Conservation (phyloP, 2,888 invertebrate genomes). For the Drosophila koepferae region DNA sequence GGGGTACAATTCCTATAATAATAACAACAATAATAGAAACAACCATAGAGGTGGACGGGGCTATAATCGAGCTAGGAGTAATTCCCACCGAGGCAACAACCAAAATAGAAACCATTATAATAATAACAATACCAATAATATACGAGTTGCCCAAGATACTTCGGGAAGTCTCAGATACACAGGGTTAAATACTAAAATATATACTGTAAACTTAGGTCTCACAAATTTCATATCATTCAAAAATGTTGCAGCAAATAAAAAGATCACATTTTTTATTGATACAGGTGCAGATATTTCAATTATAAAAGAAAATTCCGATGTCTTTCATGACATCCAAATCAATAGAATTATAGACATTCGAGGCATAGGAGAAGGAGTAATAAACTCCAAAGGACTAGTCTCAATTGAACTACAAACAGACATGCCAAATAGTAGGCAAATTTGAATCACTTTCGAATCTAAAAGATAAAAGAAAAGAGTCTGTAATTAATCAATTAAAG, state of each 20-base stretch:
- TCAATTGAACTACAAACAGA: no score
- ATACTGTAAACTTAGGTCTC: slow-evolving; percentile 1
- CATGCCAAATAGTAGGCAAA: no score
- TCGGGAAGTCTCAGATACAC: not conserved
- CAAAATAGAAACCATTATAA: not conserved
- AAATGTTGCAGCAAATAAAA: not conserved
- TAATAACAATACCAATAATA: not conserved
- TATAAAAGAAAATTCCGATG: not conserved
- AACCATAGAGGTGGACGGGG: not conserved
- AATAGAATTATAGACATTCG: slow-evolving; percentile 2
- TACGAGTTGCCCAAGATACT: not conserved
- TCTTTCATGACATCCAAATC: not conserved
- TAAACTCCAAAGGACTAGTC: not conserved
- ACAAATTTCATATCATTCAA: not conserved
- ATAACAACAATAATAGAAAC: no score
- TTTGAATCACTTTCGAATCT: no score
- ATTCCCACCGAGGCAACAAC: not conserved
- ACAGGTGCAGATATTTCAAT: slow-evolving; percentile 11
- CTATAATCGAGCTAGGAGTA: not conserved
- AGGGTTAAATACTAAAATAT: not conserved
- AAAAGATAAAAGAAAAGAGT: not conserved
- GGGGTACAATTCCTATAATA: not conserved
- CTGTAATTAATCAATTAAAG: not conserved
- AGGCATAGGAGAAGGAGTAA: slow-evolving; percentile 4
- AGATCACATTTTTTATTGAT: not conserved